Evolutionary conservation across 2,888 invertebrate species (phyloP), one percentile per base, ranked within the genome.

Genomic region (Athrips mouffetella): DNA sequence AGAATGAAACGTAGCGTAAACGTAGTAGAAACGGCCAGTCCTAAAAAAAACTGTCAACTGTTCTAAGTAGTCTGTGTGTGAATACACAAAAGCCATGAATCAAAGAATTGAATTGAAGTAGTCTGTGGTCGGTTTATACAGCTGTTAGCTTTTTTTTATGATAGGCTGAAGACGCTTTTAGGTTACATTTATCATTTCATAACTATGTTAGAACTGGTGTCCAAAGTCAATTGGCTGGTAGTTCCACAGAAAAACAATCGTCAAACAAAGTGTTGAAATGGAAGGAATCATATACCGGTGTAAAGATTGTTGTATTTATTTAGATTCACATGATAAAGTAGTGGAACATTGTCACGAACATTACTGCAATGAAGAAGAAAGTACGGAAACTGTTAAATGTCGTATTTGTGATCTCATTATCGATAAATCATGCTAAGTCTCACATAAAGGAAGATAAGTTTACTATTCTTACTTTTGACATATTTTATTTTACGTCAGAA

Each of bases 341-440:
- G 61, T 84, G 29, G 66, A 74, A 51, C 85, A 85, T 65, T 80
- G 81, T 55, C 83, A 81, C 44, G 58, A 62, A 18, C 81, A 84
- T 60, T 73, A 64, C 47, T 58, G 60, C 50, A 53, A 49, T 31
- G 51, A 57, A 27, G 47, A 54, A 48, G 51, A 55, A 10, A 13
- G 50, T 42, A 37, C 52, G 31, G 33, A 54, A 35, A 51, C 52
- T 39, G 50, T 63, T 46, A 54, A 53, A 48, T 77, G 78, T 52
- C 37, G 45, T 39, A 39, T 49, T 25, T 80, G 80, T 54, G 55
- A 58, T 33, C 49, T 76, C 33, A 59, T 56, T 45, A 68, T 76
- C 35, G 63, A 71, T n/a, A 49, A n/a, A 47, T 52, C 29, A 3
- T 59, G 53, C 48, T 58, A 30, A 39, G 37, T 47, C 51, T 11